phyloP scores from a whole-genome alignment of 2,113 vertebrate genomes.

The Saccopteryx leptura region DNA sequence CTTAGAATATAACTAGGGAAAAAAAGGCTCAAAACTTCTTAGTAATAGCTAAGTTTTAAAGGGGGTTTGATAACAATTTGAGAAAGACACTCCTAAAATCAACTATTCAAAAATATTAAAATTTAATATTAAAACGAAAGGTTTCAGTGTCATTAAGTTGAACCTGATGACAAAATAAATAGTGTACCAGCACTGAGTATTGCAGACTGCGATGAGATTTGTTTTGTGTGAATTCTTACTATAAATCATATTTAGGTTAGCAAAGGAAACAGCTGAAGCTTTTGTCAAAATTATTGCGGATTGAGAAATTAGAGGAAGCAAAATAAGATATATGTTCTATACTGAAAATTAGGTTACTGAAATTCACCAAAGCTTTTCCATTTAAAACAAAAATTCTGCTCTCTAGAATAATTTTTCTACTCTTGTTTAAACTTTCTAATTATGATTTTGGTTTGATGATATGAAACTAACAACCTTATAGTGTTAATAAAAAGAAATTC shows the following conservation, averaged over 20 bases:
- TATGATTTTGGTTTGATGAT: slow-evolving; percentile 75
- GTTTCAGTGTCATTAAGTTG: neutral
- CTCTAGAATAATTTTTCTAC: slow-evolving; percentile 64
- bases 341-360: slow-evolving; percentile 55
- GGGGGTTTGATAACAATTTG: neutral
- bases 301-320: slow-evolving; percentile 33
- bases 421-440: slow-evolving; percentile 49
- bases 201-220: neutral
- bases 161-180: neutral
- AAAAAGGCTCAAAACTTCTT: neutral
- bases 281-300: slow-evolving; percentile 28
- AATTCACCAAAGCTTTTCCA: slow-evolving; percentile 46
- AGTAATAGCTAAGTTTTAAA: neutral
- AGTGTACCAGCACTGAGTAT: neutral
- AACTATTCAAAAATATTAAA: neutral
- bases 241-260: slow-evolving; percentile 6
- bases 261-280: slow-evolving; percentile 51
- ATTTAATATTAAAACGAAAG: slow-evolving; percentile 17
- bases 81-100: neutral
- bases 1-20: slow-evolving; percentile 36
- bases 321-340: slow-evolving; percentile 63
- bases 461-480: slow-evolving; percentile 39
- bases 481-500: slow-evolving; percentile 55
- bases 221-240: neutral
- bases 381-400: slow-evolving; percentile 28